Evolutionary conservation across 2,797 vertebrate species (phyloP).

Genomic region (Paramormyrops hopkinsi): DNA sequence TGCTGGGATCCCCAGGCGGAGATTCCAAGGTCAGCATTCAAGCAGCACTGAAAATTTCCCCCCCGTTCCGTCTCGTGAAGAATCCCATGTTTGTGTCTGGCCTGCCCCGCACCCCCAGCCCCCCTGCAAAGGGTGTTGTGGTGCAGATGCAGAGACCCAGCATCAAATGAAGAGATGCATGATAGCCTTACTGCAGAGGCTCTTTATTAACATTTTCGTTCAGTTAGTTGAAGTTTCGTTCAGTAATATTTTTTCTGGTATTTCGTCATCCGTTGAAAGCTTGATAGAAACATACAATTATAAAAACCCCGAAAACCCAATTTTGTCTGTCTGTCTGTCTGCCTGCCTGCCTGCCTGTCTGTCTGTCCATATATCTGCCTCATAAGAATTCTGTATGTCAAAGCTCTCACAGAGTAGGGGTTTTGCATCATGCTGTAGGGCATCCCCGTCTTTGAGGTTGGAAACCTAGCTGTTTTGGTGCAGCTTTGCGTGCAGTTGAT

Average conservation of each 20-base stretch:
- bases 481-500: background rate
- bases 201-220: background rate
- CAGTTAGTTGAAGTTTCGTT: background rate
- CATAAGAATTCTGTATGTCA: background rate
- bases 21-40: slow-evolving; percentile 12
- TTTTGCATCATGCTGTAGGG: background rate
- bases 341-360: background rate
- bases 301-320: background rate
- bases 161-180: background rate
- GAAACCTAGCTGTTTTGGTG: background rate
- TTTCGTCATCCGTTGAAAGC: background rate
- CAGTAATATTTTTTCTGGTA: background rate
- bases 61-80: background rate
- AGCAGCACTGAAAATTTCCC: background rate
- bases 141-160: background rate
- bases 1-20: slow-evolving; percentile 1
- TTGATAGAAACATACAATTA: background rate
- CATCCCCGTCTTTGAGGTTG: background rate
- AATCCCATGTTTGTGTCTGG: background rate
- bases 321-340: background rate
- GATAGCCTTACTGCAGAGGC: background rate
- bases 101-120: background rate
- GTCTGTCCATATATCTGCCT: background rate
- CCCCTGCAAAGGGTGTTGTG: background rate
- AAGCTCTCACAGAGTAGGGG: background rate